Conservation (phyloP, 2,888 invertebrate genomes). For the Oxystoma pomonae region DNA sequence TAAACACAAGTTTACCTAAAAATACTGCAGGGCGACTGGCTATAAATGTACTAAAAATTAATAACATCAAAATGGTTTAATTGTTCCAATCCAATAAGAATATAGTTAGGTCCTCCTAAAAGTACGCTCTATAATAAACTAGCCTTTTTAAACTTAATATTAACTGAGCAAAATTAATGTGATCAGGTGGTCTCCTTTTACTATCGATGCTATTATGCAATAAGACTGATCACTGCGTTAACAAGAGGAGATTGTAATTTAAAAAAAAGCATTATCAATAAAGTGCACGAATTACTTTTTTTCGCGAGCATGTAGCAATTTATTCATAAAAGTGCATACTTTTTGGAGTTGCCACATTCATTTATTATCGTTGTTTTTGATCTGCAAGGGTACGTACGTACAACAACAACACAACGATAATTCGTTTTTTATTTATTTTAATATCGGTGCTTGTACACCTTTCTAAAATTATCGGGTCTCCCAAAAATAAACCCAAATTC, state of each 20-base stretch:
- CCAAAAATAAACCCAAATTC: too few relatives aligned
- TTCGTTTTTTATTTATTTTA: not conserved
- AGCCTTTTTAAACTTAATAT: too few relatives aligned
- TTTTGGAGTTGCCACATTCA: not conserved
- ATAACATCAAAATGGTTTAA: too few relatives aligned
- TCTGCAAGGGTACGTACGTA: not conserved
- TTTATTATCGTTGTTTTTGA: not conserved
- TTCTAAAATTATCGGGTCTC: not conserved
- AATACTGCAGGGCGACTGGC: not conserved
- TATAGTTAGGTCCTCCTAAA: too few relatives aligned
- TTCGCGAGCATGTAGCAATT: not conserved
- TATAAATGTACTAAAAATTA: not conserved
- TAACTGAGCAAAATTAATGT: not conserved
- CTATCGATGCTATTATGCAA: not conserved
- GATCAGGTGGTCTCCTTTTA: not conserved
- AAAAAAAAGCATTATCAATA: not conserved
- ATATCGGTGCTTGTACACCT: not conserved
- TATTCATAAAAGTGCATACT: not conserved
- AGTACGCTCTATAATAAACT: too few relatives aligned
- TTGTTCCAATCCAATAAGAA: too few relatives aligned
- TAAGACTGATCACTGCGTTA: not conserved
- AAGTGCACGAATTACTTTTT: not conserved
- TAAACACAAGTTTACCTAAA: not conserved
- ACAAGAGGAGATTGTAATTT: not conserved
- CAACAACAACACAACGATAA: not conserved